Evolutionary conservation across 2,797 vertebrate genomes (phyloP).

Genomic region (Propithecus perrieri): DNA sequence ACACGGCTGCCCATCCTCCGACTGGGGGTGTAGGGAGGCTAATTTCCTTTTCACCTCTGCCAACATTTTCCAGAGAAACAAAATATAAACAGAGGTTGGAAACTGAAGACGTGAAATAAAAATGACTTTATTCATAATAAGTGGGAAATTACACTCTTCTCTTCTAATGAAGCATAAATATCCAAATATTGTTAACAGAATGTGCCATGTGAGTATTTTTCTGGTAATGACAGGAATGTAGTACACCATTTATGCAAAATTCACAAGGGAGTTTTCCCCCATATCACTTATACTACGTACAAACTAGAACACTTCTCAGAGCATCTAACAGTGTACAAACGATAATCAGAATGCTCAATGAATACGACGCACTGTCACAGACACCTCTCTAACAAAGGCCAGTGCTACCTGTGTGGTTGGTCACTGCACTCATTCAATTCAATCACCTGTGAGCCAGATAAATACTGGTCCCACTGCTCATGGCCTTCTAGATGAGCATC

Average conservation of each 20-base stretch:
- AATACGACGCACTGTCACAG: not conserved
- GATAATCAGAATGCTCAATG: not conserved
- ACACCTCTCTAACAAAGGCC: not conserved
- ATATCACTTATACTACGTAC: not conserved
- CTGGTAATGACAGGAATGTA: not conserved
- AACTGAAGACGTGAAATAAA: slow-evolving; percentile 41
- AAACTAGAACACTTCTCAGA: not conserved
- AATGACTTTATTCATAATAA: slow-evolving; percentile 28
- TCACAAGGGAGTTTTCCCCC: not conserved
- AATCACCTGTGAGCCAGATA: not conserved
- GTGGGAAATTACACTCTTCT: slow-evolving; percentile 13
- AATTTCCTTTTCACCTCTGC: not conserved
- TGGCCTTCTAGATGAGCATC: not conserved
- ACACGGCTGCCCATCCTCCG: not conserved
- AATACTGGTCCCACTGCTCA: not conserved
- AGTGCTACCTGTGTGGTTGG: not conserved
- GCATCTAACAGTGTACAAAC: not conserved
- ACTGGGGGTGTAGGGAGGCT: not conserved
- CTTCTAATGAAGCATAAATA: slow-evolving; percentile 17
- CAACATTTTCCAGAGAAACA: slow-evolving; percentile 40
- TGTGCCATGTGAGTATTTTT: not conserved
- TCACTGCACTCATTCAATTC: not conserved
- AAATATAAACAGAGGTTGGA: not conserved
- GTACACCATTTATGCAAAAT: not conserved
- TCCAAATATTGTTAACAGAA: slow-evolving; percentile 41